These are phyloP conservation scores for Chamaetylas fuelleborni DNA, from an alignment of 2,113 vertebrate species.

Conservation along the genomic window DNA sequence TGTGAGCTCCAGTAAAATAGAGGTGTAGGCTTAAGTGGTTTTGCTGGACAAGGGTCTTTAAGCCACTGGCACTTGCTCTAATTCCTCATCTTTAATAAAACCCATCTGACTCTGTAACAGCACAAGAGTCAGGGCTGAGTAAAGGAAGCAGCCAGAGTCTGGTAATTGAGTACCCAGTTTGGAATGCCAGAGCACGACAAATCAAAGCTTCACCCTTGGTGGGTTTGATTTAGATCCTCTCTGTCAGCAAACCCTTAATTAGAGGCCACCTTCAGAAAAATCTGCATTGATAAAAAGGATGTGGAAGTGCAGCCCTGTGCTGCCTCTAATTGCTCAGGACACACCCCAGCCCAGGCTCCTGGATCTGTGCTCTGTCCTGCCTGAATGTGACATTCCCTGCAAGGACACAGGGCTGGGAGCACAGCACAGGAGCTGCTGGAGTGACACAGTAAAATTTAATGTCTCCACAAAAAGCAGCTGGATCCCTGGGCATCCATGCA, in stretches of 20 bases:
- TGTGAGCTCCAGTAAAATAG: not conserved
- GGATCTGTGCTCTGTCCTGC: not conserved
- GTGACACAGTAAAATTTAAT: not conserved
- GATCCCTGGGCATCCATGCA: not conserved
- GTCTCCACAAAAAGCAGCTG: not conserved
- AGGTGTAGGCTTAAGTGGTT: slow-evolving; percentile 3
- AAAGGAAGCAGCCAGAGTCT: not conserved
- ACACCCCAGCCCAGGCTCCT: not conserved
- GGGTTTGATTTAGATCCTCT: slow-evolving; percentile 45
- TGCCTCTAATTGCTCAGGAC: not conserved
- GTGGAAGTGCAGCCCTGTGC: not conserved
- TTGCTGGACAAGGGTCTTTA: slow-evolving; percentile 3
- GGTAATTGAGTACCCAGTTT: slow-evolving; percentile 40
- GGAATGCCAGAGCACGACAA: slow-evolving; percentile 38
- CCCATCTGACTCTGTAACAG: not conserved
- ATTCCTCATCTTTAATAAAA: slow-evolving; percentile 36
- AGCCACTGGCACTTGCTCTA: not conserved
- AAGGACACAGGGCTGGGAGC: slow-evolving; percentile 25
- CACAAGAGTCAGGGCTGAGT: not conserved
- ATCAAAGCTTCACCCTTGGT: slow-evolving; percentile 37
- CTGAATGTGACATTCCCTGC: not conserved
- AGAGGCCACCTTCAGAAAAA: slow-evolving; percentile 61
- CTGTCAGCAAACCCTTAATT: slow-evolving; percentile 63
- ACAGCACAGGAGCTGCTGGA: not conserved
- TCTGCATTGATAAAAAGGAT: slow-evolving; percentile 24